Percentiles rank a stretch among this genome's conserved stretches.
phyloP scores from a whole-genome alignment of 2,888 invertebrate genomes.

The Diadegma fenestrale region DNA sequence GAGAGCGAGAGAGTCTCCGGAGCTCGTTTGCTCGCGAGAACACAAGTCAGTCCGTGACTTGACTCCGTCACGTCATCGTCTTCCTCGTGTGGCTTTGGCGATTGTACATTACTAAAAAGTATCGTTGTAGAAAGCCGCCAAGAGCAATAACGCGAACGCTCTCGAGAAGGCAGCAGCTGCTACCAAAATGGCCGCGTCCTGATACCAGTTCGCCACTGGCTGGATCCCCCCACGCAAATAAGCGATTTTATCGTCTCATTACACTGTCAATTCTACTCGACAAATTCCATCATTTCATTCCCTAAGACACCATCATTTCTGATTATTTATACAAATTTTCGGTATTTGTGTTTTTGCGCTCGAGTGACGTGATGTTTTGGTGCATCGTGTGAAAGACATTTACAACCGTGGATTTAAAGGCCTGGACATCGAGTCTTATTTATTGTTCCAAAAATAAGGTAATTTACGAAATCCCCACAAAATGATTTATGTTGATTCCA shows the following conservation, averaged over 20 bases:
- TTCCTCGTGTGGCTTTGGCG: constrained; percentile 46
- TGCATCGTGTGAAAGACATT: constrained; percentile 40
- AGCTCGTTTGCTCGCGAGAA: constrained; percentile 56
- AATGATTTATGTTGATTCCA: not conserved
- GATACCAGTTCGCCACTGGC: constrained; percentile 69
- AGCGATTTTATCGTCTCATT: not conserved
- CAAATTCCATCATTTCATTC: not conserved
- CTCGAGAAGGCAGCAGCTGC: constrained; percentile 68
- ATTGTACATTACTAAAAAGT: constrained; percentile 43
- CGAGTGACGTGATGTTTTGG: constrained; percentile 38
- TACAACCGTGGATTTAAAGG: constrained; percentile 54
- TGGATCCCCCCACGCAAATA: constrained; percentile 5
- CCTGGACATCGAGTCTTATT: not conserved
- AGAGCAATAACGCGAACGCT: constrained; percentile 59
- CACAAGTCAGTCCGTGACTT: constrained; percentile 70
- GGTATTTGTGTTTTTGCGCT: constrained; percentile 23
- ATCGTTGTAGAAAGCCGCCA: constrained; percentile 58
- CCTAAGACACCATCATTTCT: not conserved
- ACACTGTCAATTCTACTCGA: not conserved
- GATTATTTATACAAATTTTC: not conserved
- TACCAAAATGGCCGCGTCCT: constrained; percentile 81
- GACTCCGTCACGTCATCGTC: constrained; percentile 72
- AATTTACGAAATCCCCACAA: not conserved
- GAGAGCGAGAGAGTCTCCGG: constrained; percentile 38
- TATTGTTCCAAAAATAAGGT: constrained; percentile 16